Evolutionary conservation across 2,888 invertebrate genomes (phyloP).

Genomic region (Ophion obscuratus): DNA sequence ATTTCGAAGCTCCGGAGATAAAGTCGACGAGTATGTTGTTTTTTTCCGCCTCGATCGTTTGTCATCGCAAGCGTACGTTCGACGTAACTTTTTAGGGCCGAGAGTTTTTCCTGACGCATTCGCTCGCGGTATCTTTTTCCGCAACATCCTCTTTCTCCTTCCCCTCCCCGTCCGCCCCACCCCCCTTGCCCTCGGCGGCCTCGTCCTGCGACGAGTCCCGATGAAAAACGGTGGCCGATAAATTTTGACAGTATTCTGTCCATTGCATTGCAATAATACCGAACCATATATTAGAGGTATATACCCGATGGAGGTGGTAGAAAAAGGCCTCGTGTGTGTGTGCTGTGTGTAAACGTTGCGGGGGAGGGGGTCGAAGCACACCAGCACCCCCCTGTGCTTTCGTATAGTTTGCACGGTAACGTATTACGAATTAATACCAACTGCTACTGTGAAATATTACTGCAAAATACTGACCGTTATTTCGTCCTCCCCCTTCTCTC

Average conservation of each 20-base stretch:
- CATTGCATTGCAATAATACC: constrained; percentile 84
- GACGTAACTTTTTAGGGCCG: neutral
- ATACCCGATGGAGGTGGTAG: constrained; percentile 65
- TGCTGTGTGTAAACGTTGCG: constrained; percentile 40
- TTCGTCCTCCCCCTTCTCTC: constrained; percentile 75
- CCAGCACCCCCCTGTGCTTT: constrained; percentile 69
- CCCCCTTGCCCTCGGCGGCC: constrained; percentile 1
- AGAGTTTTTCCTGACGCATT: constrained; percentile 1
- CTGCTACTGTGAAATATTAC: constrained; percentile 84
- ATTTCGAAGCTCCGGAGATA: too few relatives aligned
- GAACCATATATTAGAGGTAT: constrained; percentile 83
- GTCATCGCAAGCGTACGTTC: constrained; percentile 7
- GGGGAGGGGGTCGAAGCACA: constrained; percentile 51
- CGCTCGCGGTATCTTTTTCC: constrained; percentile 16
- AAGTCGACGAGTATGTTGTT: too few relatives aligned
- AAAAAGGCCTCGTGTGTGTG: constrained; percentile 64
- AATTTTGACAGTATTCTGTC: constrained; percentile 85
- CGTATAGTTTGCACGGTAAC: constrained; percentile 83
- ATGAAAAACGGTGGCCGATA: constrained; percentile 84
- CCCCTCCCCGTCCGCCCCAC: neutral
- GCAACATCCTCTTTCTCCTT: neutral
- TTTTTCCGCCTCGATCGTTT: neutral
- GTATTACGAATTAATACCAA: constrained; percentile 85
- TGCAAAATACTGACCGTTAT: constrained; percentile 84
- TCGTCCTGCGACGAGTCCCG: constrained; percentile 36